Base-by-base conservation (phyloP, 2,113 vertebrate genomes). In the Bubalus kerabau region DNA sequence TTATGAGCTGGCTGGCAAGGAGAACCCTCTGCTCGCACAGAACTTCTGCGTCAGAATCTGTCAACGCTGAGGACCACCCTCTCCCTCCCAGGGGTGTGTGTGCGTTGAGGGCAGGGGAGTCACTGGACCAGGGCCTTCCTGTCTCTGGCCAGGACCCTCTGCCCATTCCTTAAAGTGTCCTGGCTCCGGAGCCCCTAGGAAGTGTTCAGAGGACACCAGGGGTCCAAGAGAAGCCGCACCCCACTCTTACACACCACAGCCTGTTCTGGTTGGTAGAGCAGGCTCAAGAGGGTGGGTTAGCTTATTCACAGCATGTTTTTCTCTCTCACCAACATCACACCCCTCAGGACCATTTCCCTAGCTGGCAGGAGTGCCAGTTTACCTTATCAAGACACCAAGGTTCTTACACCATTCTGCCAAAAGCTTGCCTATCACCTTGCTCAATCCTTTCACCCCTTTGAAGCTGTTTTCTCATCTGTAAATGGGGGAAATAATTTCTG, bases 61-160 rank as follows among this genome's bases (percentile, higher is more conserved):
- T 40, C 48, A 0, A 1, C 5, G 11, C 21, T 0, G 0, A 93
- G 32, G 43, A 74, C 8, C 40, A 24, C 17, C 9, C 21, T 32
- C 52, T 62, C 52, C 15, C 0, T 2, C 24, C 13, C 52, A 24
- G 43, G 60, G 8, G 4, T 14, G 19, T 36, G 7, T 43, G 48
- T 43, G 23, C 13, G 11, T 0, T 26, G 14, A 17, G 54, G 52
- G 11, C 9, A 10, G 15, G 11, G 28, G 21, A 87, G 57, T 80
- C 52, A 67, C 14, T 14, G 15, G 28, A 54, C 59, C 50, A 74
- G 76, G 50, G 56, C 21, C 52, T 30, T 95, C 14, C 28, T 52
- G 30, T 40, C 17, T 90, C 56, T 90, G 36, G 43, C 46, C 57
- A 90, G 71, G 91, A 87, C 50, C 30, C 30, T 96, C 30, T 86